phyloP scores from a whole-genome alignment of 2,113 vertebrate genomes.

The Calonectris borealis region DNA sequence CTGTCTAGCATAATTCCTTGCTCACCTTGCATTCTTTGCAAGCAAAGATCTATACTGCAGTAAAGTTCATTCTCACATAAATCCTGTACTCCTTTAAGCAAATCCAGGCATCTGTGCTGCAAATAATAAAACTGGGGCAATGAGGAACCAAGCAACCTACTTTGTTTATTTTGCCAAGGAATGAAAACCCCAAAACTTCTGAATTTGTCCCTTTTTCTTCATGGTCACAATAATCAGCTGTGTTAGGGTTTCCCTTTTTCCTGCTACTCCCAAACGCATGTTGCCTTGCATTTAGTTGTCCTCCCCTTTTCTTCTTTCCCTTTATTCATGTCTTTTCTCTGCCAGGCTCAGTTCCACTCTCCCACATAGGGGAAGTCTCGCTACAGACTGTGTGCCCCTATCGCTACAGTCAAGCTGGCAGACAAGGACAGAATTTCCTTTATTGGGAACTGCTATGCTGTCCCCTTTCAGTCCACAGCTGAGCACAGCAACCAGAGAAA shows the following conservation, averaged over 20 bases:
- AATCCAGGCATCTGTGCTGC: not conserved
- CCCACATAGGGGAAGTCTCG: not conserved
- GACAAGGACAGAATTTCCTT: not conserved
- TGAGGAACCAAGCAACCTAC: not conserved
- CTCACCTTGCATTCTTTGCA: not conserved
- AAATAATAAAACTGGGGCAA: not conserved
- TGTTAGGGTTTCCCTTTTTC: not conserved
- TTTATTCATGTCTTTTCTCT: not conserved
- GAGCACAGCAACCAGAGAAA: not conserved
- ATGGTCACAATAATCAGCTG: not conserved
- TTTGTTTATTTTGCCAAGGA: not conserved
- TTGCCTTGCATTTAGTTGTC: not conserved
- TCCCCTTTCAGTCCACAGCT: not conserved
- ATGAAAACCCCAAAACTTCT: not conserved
- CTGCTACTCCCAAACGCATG: not conserved
- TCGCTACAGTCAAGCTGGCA: not conserved
- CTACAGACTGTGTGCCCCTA: not conserved
- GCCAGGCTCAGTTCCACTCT: not conserved
- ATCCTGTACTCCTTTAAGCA: not conserved
- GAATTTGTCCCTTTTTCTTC: not conserved
- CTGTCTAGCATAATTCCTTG: not conserved
- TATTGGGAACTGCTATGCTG: too few species aligned
- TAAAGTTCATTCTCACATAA: not conserved
- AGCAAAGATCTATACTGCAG: not conserved
- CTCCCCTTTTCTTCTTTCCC: not conserved